A percentile compares a stretch with the other conserved stretches of the same genome.
Conservation (phyloP, 92 coral and sea anemone species). For the Paragorgia papillata region DNA sequence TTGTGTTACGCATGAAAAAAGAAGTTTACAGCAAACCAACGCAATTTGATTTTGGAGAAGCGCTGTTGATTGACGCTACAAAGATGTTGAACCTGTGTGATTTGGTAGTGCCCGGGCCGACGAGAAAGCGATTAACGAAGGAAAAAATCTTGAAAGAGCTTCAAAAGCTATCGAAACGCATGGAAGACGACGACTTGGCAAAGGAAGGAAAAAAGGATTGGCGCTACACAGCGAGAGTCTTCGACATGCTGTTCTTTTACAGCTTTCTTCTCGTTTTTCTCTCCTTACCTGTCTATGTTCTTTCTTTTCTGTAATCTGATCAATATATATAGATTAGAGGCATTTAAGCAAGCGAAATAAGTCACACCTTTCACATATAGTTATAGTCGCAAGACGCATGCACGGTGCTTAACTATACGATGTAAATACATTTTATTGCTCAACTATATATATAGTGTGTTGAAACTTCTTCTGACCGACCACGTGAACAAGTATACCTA, state of each 20-base stretch:
- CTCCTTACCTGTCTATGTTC: constrained; percentile 54
- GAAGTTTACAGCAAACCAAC: not conserved
- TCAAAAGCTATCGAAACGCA: not conserved
- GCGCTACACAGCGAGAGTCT: constrained; percentile 73
- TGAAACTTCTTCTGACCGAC: too few species aligned
- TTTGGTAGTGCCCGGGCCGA: not conserved
- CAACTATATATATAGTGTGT: too few species aligned
- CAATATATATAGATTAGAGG: too few species aligned
- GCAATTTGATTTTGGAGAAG: not conserved
- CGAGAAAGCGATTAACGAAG: not conserved
- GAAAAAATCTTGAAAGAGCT: constrained; percentile 14
- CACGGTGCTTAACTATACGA: too few species aligned
- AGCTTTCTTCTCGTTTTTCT: constrained; percentile 65
- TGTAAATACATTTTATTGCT: too few species aligned
- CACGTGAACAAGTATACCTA: too few species aligned
- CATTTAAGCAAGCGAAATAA: too few species aligned
- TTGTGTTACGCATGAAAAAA: not conserved
- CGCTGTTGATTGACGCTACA: not conserved
- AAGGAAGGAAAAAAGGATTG: constrained; percentile 63
- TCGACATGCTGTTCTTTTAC: constrained; percentile 80
- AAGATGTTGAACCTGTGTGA: not conserved
- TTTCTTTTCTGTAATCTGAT: constrained; percentile 33
- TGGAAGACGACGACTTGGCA: not conserved
- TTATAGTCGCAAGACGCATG: too few species aligned
- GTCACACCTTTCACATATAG: too few species aligned